Evolutionary conservation across 2,113 vertebrate genomes (phyloP), one percentile per base, ranked within the genome.

Genomic region (Pelecanus crispus): DNA sequence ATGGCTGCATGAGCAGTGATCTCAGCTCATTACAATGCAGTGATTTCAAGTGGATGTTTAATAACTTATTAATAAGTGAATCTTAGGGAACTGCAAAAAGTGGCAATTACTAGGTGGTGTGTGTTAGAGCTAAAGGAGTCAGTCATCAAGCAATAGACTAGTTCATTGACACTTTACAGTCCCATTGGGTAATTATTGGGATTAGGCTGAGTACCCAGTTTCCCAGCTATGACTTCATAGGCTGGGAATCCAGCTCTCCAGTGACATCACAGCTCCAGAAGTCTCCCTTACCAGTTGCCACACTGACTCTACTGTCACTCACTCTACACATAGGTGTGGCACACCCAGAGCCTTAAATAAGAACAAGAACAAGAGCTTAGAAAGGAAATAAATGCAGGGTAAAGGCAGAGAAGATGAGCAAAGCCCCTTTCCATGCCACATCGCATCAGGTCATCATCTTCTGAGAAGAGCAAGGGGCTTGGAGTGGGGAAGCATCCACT

Each of bases 191-290:
- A 95, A 92, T 92, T 91, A 72, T 5, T 84, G 3, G 83, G 96
- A 92, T 95, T 91, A 95, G 91, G 66, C 87, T 91, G 86, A 92
- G 86, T 95, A 94, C 91, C 83, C 61, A 38, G 1, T 95, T 95
- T 97, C 83, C 65, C 86, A 84, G 44, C 40, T 94, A 72, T 97
- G 80, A 97, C 56, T 91, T 94, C 96, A 96, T 3, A 87, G 96
- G 88, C 97, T 97, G 94, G 74, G 94, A 95, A 96, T 97, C 67
- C 81, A 94, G 78, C 84, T 73, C 66, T 70, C 62, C 4, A 2
- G 25, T 92, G 91, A 94, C 92, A 95, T 82, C 94, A 92, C 53
- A 91, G 78, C 47, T 83, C 58, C 66, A 58, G 31, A 65, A 85
- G 40, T 68, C 78, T 86, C 86, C 77, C 83, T 77, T 63, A 45